Base-by-base conservation (phyloP, 2,888 invertebrate genomes). In the Metalampra italica region DNA sequence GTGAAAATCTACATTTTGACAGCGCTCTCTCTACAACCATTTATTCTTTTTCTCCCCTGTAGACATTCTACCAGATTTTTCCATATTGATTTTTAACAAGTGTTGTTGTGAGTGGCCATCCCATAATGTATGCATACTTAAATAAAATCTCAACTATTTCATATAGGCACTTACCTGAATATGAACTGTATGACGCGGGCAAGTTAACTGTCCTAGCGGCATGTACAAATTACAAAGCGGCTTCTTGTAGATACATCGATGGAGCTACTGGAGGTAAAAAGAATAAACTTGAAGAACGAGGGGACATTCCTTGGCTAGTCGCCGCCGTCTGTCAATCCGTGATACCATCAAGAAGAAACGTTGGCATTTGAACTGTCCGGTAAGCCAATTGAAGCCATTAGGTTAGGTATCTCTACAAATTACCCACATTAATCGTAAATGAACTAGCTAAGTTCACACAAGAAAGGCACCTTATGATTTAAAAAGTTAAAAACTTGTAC, bases 271-370 rank as follows among this genome's bases (percentile, higher is more conserved):
- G 14, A 32, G n/a, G 34, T 43, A 32, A 32, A 59, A 60, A 65
- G 66, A 64, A 57, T 50, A 56, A 61, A 55, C 57, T 57, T 56
- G 47, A 58, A 53, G 53, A 56, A 55, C 59, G 53, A 57, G 57
- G 56, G 53, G 62, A 58, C 66, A 72, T 76, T 74, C 71, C 56
- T 66, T 57, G 63, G 59, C 55, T 55, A 59, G 61, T 62, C 64
- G 66, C 63, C 66, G 66, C 54, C 50, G 58, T 57, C 71, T 70
- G 76, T 77, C 78, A 75, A 60, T 60, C 53, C 60, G 43, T 58
- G 78, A 80, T 79, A 75, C 59, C 58, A 82, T 81, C 82, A n/a
- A 43, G 60, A 60, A 59, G 63, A 60, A 62, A 66, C 68, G 59
- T 64, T 67, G 72, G 67, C 65, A 74, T 76, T 68, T 64, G 57